Evolutionary conservation across 2,888 invertebrate genomes (phyloP), one percentile per base, ranked within the genome.

Genomic region (Sarcophaga variegata): DNA sequence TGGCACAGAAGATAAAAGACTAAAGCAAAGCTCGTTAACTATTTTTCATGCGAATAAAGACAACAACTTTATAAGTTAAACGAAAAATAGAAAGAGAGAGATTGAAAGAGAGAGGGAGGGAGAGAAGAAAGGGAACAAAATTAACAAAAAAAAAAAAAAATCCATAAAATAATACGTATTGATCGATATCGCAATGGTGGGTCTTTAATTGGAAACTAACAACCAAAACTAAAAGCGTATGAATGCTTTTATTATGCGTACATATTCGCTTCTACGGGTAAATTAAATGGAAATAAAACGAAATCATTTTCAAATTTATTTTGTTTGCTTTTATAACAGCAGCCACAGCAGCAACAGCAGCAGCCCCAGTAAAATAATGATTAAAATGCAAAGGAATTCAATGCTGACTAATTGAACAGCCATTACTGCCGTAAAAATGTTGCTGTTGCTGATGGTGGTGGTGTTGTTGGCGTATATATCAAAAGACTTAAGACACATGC

Each of bases 181-280:
- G 85, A 85, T 81, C 77, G 47, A 72, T 85, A 81, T 81, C 85
- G 17, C 85, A 71, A 81, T 74, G 85, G 81, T 81, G 81, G 85
- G 85, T 85, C 85, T 85, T 85, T 85, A 81, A 81, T 85, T 81
- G 81, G 84, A 81, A 77, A 60, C 25, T 37, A 37, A n/a, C 49
- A 27, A 12, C 14, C 17, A 54, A 12, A 14, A 14, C 17, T 54
- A 54, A 14, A 54, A 54, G 5, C 49, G 14, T 49, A 49, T 37
- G 37, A 37, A 49, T 14, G 11, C 14, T 49, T 0, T 54, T 54
- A 54, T 54, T 54, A 54, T 54, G 17, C 54, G 12, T 37, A 37
- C 10, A 37, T 37, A 37, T 37, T 37, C 10, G 37, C 37, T 37
- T 10, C 8, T 37, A 37, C 8, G 37, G 37, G 10, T 37, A 37